phyloP scores from a whole-genome alignment of 2,113 vertebrate species.

The Tragelaphus buxtoni region DNA sequence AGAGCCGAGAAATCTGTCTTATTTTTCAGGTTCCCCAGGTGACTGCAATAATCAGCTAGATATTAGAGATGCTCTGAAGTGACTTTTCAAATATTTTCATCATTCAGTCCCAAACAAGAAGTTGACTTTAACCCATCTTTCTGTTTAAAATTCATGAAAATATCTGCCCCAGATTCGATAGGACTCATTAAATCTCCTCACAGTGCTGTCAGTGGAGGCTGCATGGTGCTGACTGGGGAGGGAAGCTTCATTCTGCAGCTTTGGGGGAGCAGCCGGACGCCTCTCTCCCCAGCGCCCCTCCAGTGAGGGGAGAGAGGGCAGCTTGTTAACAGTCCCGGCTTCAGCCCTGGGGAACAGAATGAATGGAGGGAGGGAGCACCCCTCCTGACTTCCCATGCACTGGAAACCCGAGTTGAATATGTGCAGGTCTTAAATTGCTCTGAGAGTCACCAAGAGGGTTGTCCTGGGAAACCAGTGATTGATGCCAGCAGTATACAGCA shows the following conservation, averaged over 20 bases:
- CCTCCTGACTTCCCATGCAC: accelerated
- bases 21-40: background rate
- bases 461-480: background rate
- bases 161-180: background rate
- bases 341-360: background rate
- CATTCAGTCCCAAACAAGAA: background rate
- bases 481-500: accelerated
- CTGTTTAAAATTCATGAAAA: background rate
- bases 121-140: background rate
- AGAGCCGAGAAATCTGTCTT: background rate
- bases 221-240: background rate
- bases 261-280: accelerated
- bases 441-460: background rate
- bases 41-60: background rate
- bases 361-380: background rate
- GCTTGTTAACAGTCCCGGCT: accelerated
- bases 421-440: background rate
- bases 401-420: background rate
- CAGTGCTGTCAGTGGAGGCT: background rate
- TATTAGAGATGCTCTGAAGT: background rate
- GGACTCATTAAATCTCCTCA: background rate
- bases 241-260: accelerated
- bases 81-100: background rate
- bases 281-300: background rate
- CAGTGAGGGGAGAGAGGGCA: background rate